These are phyloP conservation scores for Rhagonycha fulva DNA, from an alignment of 2,888 invertebrate species.

Conservation along the genomic window DNA sequence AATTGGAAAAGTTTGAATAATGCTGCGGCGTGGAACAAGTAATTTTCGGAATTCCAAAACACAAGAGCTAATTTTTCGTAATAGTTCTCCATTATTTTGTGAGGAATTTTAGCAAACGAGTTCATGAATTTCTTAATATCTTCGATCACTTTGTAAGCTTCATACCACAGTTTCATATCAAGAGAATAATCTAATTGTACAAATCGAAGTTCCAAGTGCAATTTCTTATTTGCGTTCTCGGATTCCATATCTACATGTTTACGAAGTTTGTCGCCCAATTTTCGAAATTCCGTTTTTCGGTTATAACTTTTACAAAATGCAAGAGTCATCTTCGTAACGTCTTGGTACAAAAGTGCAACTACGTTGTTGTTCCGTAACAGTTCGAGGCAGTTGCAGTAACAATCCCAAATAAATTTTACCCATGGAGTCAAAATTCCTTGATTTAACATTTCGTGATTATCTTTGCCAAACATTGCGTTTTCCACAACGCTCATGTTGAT, in stretches of 20 bases:
- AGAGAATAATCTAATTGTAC: slow-evolving; percentile 96
- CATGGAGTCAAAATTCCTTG: slow-evolving; percentile 97
- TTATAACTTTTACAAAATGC: slow-evolving; percentile 97
- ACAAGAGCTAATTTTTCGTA: slow-evolving; percentile 97
- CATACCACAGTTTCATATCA: slow-evolving; percentile 99
- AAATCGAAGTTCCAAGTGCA: slow-evolving; percentile 94
- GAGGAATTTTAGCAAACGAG: slow-evolving; percentile 93
- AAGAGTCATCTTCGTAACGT: slow-evolving; percentile 97
- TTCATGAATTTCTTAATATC: slow-evolving; percentile 97
- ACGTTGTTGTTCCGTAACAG: slow-evolving; percentile 94
- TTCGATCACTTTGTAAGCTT: slow-evolving; percentile 98
- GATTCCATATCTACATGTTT: slow-evolving; percentile 95
- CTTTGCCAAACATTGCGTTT: slow-evolving; percentile 95
- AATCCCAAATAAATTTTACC: slow-evolving; percentile 99
- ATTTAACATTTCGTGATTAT: slow-evolving; percentile 96
- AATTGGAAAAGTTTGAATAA: slow-evolving; percentile 91
- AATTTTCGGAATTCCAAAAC: slow-evolving; percentile 98
- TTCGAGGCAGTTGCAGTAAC: slow-evolving; percentile 97
- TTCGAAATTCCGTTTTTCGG: slow-evolving; percentile 97
- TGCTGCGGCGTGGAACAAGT: slow-evolving; percentile 96
- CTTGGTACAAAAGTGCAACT: slow-evolving; percentile 96
- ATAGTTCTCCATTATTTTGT: slow-evolving; percentile 98
- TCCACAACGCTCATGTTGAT: slow-evolving; percentile 88
- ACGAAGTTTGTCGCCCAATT: slow-evolving; percentile 94
- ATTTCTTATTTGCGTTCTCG: slow-evolving; percentile 94